A percentile compares a stretch with the other conserved stretches of the same genome.
These are phyloP conservation scores for Drosophila athabasca DNA, from an alignment of 1,140 invertebrate genomes.

Conservation along the genomic window DNA sequence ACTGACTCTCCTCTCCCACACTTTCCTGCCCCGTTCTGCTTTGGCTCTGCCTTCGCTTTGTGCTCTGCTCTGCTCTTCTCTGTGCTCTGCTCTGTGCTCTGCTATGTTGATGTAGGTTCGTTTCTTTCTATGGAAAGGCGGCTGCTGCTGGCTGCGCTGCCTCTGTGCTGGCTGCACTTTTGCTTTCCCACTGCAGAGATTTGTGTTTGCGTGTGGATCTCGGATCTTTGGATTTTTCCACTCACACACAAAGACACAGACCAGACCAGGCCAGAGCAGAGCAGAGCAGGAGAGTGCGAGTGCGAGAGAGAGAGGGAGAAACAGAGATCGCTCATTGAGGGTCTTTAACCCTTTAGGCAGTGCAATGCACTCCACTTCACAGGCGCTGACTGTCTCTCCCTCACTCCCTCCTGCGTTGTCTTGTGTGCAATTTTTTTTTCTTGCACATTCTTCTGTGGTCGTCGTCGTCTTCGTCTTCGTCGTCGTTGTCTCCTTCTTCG, in stretches of 20 bases:
- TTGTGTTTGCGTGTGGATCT: constrained; percentile 47
- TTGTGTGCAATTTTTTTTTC: constrained; percentile 65
- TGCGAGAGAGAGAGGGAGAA: background rate
- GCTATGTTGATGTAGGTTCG: constrained; percentile 75
- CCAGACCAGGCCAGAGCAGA: background rate
- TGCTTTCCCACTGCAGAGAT: constrained; percentile 74
- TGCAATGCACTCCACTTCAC: constrained; percentile 74
- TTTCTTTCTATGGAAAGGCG: constrained; percentile 39
- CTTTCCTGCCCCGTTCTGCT: constrained; percentile 5
- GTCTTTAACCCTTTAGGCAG: constrained; percentile 82
- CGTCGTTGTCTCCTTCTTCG: constrained; percentile 14
- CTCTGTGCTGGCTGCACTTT: constrained; percentile 63
- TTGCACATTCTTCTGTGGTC: constrained; percentile 67
- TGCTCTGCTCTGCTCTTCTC: background rate
- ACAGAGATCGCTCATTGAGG: constrained; percentile 62
- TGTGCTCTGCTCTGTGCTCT: constrained; percentile 1
- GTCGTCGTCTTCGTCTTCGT: constrained; percentile 28
- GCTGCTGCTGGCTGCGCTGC: constrained; percentile 3
- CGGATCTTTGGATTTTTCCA: constrained; percentile 76
- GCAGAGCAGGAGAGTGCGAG: background rate
- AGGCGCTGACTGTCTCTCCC: constrained; percentile 7
- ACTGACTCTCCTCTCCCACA: constrained; percentile 8
- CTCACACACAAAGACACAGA: constrained; percentile 38
- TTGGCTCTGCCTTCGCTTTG: background rate
- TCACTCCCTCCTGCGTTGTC: constrained; percentile 8